Base-by-base conservation (phyloP, 2,113 vertebrate species). In the Actenoides lindsayi region DNA sequence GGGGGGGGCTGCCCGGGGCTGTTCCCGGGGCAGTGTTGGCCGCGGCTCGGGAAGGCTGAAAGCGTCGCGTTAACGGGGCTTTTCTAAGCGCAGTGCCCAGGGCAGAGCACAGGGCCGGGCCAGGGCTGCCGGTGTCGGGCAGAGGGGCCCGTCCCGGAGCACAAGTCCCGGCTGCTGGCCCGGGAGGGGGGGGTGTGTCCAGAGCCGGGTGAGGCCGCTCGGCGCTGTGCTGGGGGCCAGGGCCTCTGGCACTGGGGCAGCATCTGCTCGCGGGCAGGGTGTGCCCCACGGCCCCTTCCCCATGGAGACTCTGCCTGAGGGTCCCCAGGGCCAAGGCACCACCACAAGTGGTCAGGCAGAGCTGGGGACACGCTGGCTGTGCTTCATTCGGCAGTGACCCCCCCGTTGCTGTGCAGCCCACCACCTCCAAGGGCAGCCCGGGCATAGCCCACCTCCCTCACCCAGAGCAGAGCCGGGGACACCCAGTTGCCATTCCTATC, bases 171-270 rank as follows among this genome's bases (percentile, higher is more conserved):
- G 68, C 83, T 33, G 44, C 8, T 41, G 67, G 24, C 21, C 18
- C 9, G 20, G n/a, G 11, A 16, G 15, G 54, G 0, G 1, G 11
- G 51, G 4, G 13, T 5, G 5, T 5, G 5, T 20, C 2, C 42
- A 24, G 62, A 31, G 41, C 7, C 0, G 4, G 48, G 48, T 54
- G 25, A 21, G 3, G 17, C 19, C 2, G 8, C 54, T 56, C 30
- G 28, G 30, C 10, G n/a, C n/a, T n/a, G n/a, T n/a, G n/a, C n/a
- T n/a, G n/a, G n/a, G 28, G 25, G 51, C 51, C 53, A 54, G 50
- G 50, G 23, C 12, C 10, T 13, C 50, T 14, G 18, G 46, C 46
- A 48, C 18, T 16, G 46, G 46, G 46, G 46, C 50, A 13, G 6
- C 13, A 13, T 25, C 50, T 50, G 23, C 50, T 50, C 50, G 11